Conservation (phyloP, 2,888 invertebrate species). For the Litoditis marina region DNA sequence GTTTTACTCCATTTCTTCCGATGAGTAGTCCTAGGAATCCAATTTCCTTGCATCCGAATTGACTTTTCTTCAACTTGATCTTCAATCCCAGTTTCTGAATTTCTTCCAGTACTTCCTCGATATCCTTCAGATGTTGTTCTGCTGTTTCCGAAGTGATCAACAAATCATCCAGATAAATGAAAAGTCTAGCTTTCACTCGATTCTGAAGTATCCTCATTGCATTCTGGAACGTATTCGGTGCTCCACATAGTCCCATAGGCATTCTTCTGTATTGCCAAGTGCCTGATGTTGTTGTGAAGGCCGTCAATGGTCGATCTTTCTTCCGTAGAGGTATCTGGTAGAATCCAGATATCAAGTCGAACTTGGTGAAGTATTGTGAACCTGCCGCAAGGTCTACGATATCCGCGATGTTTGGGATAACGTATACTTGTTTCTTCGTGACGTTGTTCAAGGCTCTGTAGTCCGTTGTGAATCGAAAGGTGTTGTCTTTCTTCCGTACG, state of each 20-base stretch:
- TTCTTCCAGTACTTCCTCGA: slow-evolving; percentile 25
- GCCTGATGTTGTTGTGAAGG: slow-evolving; percentile 30
- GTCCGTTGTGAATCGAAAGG: slow-evolving; percentile 15
- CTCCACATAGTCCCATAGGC: slow-evolving; percentile 30
- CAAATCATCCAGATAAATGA: slow-evolving; percentile 38
- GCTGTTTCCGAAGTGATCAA: slow-evolving; percentile 13
- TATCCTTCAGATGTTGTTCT: slow-evolving; percentile 34
- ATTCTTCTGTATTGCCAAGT: slow-evolving; percentile 26
- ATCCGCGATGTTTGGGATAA: slow-evolving; percentile 12
- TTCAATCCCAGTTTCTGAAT: slow-evolving; percentile 27
- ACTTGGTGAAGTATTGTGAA: slow-evolving; percentile 15
- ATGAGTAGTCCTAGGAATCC: slow-evolving; percentile 35
- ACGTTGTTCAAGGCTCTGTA: slow-evolving; percentile 14
- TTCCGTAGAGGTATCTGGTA: slow-evolving; percentile 26
- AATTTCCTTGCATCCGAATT: slow-evolving; percentile 26
- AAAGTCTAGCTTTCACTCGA: slow-evolving; percentile 1
- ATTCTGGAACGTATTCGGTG: slow-evolving; percentile 27
- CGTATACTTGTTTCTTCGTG: slow-evolving; percentile 16
- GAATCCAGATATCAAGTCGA: slow-evolving; percentile 31
- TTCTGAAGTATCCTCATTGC: slow-evolving; percentile 10
- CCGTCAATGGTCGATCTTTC: slow-evolving; percentile 27
- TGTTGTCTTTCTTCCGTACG: slow-evolving; percentile 15
- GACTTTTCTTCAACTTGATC: slow-evolving; percentile 27
- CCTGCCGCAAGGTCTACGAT: slow-evolving; percentile 7
- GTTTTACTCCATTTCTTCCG: slow-evolving; percentile 27